Conservation (phyloP, 2,797 vertebrate genomes). For the Harpagifer antarcticus region DNA sequence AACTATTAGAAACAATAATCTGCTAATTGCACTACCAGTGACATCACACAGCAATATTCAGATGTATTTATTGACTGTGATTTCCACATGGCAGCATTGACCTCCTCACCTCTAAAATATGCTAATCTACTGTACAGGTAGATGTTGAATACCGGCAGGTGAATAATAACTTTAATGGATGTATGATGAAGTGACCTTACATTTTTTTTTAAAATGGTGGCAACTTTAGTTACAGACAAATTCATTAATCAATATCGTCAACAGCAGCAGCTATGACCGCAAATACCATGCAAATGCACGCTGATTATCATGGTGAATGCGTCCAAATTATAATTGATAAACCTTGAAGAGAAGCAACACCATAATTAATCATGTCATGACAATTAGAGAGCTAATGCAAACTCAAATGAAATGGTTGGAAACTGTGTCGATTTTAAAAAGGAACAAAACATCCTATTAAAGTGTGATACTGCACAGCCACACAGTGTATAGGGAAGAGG, state of each 20-base stretch:
- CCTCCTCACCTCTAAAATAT: no score
- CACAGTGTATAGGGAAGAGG: not conserved
- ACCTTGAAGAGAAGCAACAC: not conserved
- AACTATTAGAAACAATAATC: not conserved
- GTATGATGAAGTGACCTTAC: not conserved
- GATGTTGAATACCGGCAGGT: not conserved
- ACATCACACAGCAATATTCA: not conserved
- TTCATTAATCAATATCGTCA: constrained; percentile 9
- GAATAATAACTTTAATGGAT: not conserved
- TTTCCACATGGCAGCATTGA: constrained; percentile 1
- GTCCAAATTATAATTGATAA: not conserved
- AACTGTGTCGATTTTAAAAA: constrained; percentile 1
- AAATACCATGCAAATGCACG: not conserved
- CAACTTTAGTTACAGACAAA: not conserved
- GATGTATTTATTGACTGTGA: not conserved
- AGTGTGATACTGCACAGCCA: not conserved
- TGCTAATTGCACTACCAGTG: not conserved
- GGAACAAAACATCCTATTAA: not conserved
- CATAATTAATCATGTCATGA: not conserved
- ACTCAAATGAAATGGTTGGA: not conserved
- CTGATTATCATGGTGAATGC: constrained; percentile 15
- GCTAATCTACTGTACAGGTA: no score
- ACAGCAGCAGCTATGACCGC: not conserved
- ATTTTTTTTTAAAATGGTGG: no score
- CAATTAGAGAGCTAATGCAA: constrained; percentile 16